Evolutionary conservation across 2,113 vertebrate genomes (phyloP).

Genomic region (Cercocebus atys): DNA sequence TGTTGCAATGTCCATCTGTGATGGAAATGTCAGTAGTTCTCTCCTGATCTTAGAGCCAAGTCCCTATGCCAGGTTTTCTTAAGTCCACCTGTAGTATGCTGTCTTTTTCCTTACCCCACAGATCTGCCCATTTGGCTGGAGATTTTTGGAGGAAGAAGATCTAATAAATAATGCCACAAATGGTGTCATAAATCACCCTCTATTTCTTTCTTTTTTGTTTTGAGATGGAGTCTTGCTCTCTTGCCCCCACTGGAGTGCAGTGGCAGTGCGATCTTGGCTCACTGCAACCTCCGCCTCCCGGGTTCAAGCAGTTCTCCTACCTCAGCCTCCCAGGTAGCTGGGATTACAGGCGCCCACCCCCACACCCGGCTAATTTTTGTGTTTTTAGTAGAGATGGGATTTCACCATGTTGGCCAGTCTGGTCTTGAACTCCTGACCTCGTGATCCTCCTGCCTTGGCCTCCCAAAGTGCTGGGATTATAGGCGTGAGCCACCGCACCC

Average conservation of each 20-base stretch:
- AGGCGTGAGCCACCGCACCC: not conserved
- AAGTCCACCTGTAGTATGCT: not conserved
- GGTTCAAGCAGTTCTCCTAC: not conserved
- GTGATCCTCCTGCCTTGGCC: not conserved
- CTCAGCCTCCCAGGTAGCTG: not conserved
- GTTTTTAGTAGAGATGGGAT: not conserved
- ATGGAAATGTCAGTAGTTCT: not conserved
- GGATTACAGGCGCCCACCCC: not conserved
- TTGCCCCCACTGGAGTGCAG: not conserved
- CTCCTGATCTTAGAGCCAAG: not conserved
- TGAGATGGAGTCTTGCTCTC: not conserved
- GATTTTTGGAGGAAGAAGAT: not conserved
- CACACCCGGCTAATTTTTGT: not conserved
- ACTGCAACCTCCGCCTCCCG: rapidly evolving
- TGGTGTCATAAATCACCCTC: not conserved
- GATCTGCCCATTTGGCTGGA: not conserved
- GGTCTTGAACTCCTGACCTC: not conserved
- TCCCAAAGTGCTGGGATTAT: not conserved
- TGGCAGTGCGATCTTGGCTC: not conserved
- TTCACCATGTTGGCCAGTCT: not conserved
- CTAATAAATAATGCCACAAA: not conserved
- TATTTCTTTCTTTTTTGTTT: not conserved
- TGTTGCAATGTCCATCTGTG: not conserved
- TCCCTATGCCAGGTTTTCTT: not conserved
- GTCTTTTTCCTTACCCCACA: not conserved